Conservation (phyloP, 2,113 vertebrate species). For the Prionailurus bengalensis region DNA sequence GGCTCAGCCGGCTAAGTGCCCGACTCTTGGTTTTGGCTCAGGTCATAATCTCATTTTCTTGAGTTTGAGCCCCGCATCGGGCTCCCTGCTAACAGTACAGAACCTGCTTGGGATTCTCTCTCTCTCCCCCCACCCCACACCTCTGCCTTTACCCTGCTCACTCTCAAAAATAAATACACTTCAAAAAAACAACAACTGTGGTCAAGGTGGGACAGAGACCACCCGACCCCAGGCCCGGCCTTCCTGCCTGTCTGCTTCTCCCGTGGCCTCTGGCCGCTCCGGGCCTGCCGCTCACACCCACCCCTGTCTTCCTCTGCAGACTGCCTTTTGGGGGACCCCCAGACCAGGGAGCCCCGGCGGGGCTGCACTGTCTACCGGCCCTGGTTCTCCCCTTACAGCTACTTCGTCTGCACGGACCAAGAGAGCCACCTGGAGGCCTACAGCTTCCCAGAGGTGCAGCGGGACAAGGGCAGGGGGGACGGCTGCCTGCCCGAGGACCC, state of each 20-base stretch:
- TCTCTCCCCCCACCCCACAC: no score
- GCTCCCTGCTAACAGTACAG: no score
- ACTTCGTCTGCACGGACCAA: constrained; percentile 59
- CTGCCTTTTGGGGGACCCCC: background rate
- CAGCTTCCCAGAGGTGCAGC: constrained; percentile 20
- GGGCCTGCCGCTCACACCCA: background rate
- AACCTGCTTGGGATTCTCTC: no score
- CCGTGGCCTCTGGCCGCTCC: background rate
- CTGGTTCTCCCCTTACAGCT: constrained; percentile 86
- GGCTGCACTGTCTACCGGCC: constrained; percentile 79
- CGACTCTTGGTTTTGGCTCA: no score
- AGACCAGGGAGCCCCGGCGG: background rate
- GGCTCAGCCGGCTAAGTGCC: no score
- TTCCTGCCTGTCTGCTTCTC: background rate
- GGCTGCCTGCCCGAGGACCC: background rate
- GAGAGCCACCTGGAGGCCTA: background rate
- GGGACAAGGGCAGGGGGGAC: background rate
- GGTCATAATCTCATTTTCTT: no score
- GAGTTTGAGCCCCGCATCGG: no score
- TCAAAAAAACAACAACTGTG: no score
- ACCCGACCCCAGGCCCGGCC: rapidly evolving
- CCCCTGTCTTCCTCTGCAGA: constrained; percentile 63
- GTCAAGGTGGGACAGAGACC: background rate
- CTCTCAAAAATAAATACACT: no score
- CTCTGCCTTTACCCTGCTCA: no score